Base-by-base conservation (phyloP, 2,113 vertebrate genomes). In the Trichechus manatus region DNA sequence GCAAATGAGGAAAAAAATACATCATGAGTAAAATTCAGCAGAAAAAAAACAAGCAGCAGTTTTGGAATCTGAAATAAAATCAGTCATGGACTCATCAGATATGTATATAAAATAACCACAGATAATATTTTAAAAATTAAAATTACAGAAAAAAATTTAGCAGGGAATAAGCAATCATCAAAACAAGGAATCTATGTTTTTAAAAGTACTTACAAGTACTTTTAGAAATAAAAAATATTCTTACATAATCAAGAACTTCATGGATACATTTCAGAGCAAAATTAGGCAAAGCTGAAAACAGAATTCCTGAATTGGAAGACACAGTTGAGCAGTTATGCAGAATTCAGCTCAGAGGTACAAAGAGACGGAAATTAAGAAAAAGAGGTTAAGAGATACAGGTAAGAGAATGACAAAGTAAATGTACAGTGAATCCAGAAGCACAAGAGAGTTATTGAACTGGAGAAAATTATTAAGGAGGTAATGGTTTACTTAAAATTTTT, bases 91-190 rank as follows among this genome's bases (percentile, higher is more conserved):
- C 7, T 61, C 19, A 91, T 10, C 27, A 68, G 27, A 61, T 77
- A 91, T 15, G 50, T 20, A 44, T 42, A 44, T 59, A 87, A 78
- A 78, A 42, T 63, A 36, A 14, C 0, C 8, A 63, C 4, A 61
- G 23, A 78, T 77, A 88, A 22, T 36, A 53, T 72, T 87, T 70
- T 31, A 87, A 91, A 81, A 75, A 29, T 4, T 87, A 88, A 96
- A 91, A 29, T 4, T 83, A 88, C 94, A 91, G 2, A 86, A 63
- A 13, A 86, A 88, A 59, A 66, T 80, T 64, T n/a, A 50, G 11
- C 4, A 87, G 15, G 39, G 47, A 50, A 53, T 63, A 88, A 79
- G 5, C 36, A 91, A 72, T 70, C 39, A 63, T 9, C 42, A 70
- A 78, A 94, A 82, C 77, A 20, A 70, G 29, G 19, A 66, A 42